Evolutionary conservation across 1,140 invertebrate species (phyloP), one percentile per base, ranked within the genome.

Genomic region (Diorhabda sublineata): DNA sequence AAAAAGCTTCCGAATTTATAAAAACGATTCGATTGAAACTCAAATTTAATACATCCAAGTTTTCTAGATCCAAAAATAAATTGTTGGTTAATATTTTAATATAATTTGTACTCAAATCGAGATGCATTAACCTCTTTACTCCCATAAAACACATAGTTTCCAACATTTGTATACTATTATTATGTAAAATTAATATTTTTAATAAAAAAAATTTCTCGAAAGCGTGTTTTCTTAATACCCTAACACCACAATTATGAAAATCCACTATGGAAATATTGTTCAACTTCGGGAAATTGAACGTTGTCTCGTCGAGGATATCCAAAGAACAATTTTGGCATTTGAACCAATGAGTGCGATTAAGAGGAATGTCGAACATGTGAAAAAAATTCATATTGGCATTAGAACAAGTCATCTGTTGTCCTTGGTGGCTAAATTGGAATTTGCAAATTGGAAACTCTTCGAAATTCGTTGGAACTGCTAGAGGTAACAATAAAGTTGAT

Each of bases 21-120:
- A 72, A 74, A 70, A 68, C 71, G 68, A 79, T 73, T 5, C 67
- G 69, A 61, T 79, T 79, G 5, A 67, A 45, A 42, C 76, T 79
- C 58, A 79, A 63, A 63, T 76, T 77, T 41, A 79, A 72, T 43
- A 79, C 71, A 64, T 79, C 76, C 8, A 79, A 71, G 68, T 76
- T 76, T 63, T 70, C 69, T 41, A 79, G 44, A 56, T 78, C 77
- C 3, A 61, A 57, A 70, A 79, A 79, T 41, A 73, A 52, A 57
- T 78, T 74, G 61, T 74, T 74, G n/a, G 66, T 69, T 11, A 79
- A 44, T 60, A 75, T 73, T 59, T 68, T 73, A 11, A 79, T 11
- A 52, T 42, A 69, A 68, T 79, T 79, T 5, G 67, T 66, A 47
- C 78, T 78, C 47, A 79, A 63, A 69, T 79, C 77, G 6, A 79